phyloP scores from a whole-genome alignment of 1,140 invertebrate genomes.

The Lutraria rhynchaena region DNA sequence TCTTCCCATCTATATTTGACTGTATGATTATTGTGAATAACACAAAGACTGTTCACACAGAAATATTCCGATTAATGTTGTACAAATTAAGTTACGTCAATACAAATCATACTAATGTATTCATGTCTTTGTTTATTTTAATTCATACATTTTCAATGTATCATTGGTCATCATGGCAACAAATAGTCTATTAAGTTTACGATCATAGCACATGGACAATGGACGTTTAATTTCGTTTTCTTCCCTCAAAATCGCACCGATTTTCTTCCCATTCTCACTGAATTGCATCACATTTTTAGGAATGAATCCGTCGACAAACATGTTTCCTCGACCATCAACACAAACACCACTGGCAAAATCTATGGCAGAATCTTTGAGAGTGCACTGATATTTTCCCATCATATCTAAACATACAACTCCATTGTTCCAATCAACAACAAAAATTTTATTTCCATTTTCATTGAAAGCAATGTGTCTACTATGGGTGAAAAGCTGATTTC shows the following conservation, averaged over 20 bases:
- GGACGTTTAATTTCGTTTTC: background rate
- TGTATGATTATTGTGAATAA: too few species aligned
- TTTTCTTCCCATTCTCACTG: conserved; percentile 14
- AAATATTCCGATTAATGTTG: too few species aligned
- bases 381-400: background rate
- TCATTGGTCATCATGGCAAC: background rate
- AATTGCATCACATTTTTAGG: conserved; percentile 24
- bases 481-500: background rate
- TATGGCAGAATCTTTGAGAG: background rate
- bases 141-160: conserved; percentile 2
- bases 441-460: background rate
- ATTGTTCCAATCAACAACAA: conserved; percentile 8
- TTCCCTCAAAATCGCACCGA: background rate
- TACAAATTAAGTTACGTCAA: too few species aligned
- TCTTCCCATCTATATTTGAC: too few species aligned
- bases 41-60: too few species aligned
- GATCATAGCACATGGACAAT: background rate
- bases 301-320: conserved; percentile 11
- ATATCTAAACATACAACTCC: conserved; percentile 15
- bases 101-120: too few species aligned
- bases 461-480: background rate
- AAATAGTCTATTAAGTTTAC: background rate
- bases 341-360: background rate
- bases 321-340: background rate
- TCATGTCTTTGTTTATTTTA: too few species aligned